phyloP scores from a whole-genome alignment of 2,113 vertebrate genomes.

The Porphyrio hochstetteri region DNA sequence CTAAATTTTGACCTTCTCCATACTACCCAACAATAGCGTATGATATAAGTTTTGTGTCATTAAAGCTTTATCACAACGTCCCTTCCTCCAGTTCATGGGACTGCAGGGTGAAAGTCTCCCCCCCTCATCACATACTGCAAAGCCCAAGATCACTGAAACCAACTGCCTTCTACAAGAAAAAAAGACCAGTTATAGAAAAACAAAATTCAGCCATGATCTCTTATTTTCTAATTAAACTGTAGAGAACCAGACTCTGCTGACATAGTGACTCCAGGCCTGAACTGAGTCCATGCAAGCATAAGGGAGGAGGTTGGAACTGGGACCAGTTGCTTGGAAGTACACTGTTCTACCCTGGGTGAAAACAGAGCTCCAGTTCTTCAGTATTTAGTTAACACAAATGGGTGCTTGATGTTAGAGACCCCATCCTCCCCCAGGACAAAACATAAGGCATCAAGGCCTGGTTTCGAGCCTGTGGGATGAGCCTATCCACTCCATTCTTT shows the following conservation, averaged over 20 bases:
- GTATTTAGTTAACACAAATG: background rate
- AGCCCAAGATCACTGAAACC: background rate
- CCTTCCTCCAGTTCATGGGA: background rate
- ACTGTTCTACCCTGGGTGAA: background rate
- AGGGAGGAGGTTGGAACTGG: background rate
- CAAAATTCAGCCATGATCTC: background rate
- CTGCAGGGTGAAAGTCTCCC: background rate
- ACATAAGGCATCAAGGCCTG: background rate
- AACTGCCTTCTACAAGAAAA: background rate
- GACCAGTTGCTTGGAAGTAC: background rate
- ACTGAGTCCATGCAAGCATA: fast-evolving
- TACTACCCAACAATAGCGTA: background rate
- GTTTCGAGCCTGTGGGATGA: background rate
- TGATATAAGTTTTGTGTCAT: background rate
- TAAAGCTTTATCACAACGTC: background rate
- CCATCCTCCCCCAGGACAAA: background rate
- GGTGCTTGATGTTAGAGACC: background rate
- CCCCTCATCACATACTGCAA: background rate
- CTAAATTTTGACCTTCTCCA: background rate
- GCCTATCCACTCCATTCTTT: background rate
- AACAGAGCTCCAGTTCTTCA: background rate
- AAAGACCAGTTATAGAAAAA: background rate
- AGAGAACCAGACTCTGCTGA: background rate
- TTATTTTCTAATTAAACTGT: background rate
- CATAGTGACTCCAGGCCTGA: background rate